Conservation (phyloP, 2,888 invertebrate genomes). For the Brachypalpus laphriformis region DNA sequence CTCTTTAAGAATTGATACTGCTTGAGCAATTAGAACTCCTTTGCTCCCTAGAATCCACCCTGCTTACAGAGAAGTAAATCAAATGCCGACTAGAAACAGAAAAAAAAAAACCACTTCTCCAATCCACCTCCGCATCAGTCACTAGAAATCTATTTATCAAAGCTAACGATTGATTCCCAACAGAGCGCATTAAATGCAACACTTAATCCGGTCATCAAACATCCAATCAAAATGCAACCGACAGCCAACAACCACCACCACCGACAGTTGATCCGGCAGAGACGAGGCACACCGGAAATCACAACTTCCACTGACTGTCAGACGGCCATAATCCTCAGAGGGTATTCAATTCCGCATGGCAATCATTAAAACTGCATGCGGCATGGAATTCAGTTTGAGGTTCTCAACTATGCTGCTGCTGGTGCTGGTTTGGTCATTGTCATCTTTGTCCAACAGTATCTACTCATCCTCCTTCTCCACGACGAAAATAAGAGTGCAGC, state of each 20-base stretch:
- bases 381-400: conserved; percentile 28
- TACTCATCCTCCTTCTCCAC: background rate
- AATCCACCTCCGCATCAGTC: background rate
- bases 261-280: conserved; percentile 10
- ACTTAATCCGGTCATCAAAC: conserved; percentile 62
- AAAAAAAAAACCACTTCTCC: no score
- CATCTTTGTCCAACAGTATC: conserved; percentile 34
- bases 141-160: conserved; percentile 3
- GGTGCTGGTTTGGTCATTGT: conserved; percentile 25
- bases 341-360: conserved; percentile 70
- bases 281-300: conserved; percentile 58
- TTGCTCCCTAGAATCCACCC: no score
- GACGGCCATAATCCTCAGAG: conserved; percentile 61
- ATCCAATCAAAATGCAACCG: conserved; percentile 48
- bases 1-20: no score
- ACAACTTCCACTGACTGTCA: conserved; percentile 57
- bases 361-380: conserved; percentile 70
- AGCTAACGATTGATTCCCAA: conserved; percentile 31
- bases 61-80: no score
- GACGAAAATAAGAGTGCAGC: conserved; percentile 7
- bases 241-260: background rate
- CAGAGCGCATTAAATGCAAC: conserved; percentile 62
- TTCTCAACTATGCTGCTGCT: background rate
- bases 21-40: no score
- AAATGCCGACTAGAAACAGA: no score